Evolutionary conservation across 2,113 vertebrate species (phyloP).

Genomic region (Takifugu flavidus): DNA sequence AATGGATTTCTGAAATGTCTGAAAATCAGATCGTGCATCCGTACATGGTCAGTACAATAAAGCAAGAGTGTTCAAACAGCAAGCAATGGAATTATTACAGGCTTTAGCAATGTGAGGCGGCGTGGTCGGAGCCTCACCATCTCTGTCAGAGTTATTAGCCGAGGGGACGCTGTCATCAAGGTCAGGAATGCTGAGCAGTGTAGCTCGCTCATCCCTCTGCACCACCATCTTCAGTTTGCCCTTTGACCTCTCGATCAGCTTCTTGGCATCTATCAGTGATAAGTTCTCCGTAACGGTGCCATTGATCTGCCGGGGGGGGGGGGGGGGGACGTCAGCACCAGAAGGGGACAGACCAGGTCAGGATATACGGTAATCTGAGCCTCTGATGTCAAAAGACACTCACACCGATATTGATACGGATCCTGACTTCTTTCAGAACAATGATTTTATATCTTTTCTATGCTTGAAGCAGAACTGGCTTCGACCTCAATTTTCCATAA

Average conservation of each 20-base stretch:
- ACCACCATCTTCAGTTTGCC: constrained; percentile 99
- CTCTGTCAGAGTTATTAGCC: constrained; percentile 92
- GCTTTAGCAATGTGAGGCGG: too few relatives aligned
- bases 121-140: constrained; percentile 79
- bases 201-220: constrained; percentile 92
- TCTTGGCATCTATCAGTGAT: constrained; percentile 97
- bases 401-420: too few relatives aligned
- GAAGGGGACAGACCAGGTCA: too few relatives aligned
- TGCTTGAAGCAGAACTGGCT: too few relatives aligned
- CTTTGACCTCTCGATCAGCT: constrained; percentile 97
- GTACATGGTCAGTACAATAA: not conserved
- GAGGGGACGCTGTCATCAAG: constrained; percentile 96
- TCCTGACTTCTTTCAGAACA: not conserved
- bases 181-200: constrained; percentile 93
- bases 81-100: not conserved
- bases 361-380: too few relatives aligned
- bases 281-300: constrained; percentile 99
- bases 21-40: constrained; percentile 23
- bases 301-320: constrained; percentile 82
- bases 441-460: not conserved
- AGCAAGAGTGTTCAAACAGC: not conserved
- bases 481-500: too few relatives aligned
- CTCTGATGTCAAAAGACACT: too few relatives aligned
- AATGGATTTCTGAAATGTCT: constrained; percentile 99
- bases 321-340: constrained; percentile 12